Evolutionary conservation across 2,888 invertebrate genomes (phyloP), one percentile per base, ranked within the genome.

Genomic region (Apotomis betuletana): DNA sequence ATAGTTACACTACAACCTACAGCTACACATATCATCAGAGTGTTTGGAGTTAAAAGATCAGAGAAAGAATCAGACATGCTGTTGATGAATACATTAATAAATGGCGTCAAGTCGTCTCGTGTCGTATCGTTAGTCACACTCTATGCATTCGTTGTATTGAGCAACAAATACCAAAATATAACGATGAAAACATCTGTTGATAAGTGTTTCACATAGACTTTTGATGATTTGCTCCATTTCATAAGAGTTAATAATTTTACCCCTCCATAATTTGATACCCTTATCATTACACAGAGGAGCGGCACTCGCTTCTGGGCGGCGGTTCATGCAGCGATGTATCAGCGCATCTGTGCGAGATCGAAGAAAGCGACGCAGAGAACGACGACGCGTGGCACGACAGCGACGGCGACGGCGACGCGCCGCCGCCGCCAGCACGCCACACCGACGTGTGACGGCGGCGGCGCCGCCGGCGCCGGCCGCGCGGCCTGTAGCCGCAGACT

Each of bases 341-440:
- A 67, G 96, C 97, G 67, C 96, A 96, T 87, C 94, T 98, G 76
- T 98, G 98, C 94, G 98, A 98, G 94, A 97, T 98, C 83, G 98
- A 98, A 90, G 97, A 97, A 90, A 96, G 97, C 60, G 97, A 97
- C 86, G 95, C 95, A 82, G 96, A 97, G 88, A 89, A 9, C 8
- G 41, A 15, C 9, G 15, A 13, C 60, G 9, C 15, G 44, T 49
- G 49, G 49, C 49, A 8, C 90, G 75, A 86, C 88, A 81, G 85
- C 85, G 67, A 84, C 54, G 70, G 9, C 60, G 9, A 60, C 73
- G 64, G 67, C 74, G 69, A 73, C 61, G 73, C 62, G 63, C 67
- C 75, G 67, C 61, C 75, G 69, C 74, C 71, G 70, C 64, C 68
- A 64, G 77, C 85, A 80, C 83, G 86, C 0, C 88, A 86, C 84